Conservation (phyloP, 2,113 vertebrate genomes). For the Leucopternis melanops region DNA sequence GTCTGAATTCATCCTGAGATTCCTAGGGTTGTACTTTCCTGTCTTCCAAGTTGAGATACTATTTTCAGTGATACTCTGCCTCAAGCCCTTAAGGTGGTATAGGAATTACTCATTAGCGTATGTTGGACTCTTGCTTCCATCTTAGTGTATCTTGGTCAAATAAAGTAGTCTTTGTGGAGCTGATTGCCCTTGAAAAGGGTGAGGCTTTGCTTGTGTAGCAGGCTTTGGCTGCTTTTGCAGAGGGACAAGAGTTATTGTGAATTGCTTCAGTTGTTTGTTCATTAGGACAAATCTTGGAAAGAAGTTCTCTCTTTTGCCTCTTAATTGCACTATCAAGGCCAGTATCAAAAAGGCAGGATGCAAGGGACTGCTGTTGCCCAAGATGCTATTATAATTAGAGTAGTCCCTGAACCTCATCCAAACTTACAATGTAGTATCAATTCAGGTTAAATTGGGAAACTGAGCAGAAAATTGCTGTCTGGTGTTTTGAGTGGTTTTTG, state of each 20-base stretch:
- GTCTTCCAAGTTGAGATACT: background rate
- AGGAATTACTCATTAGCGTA: background rate
- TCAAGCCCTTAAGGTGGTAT: background rate
- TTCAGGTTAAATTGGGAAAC: conserved; percentile 63
- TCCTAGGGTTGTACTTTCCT: background rate
- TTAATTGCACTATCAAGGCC: conserved; percentile 11
- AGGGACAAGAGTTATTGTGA: background rate
- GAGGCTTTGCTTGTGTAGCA: background rate
- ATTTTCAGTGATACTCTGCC: background rate
- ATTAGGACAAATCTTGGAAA: background rate
- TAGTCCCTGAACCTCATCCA: conserved; percentile 45
- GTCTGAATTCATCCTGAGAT: background rate
- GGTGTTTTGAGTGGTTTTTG: conserved; percentile 54
- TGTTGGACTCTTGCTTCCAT: background rate
- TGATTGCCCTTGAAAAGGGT: background rate
- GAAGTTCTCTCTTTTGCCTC: background rate
- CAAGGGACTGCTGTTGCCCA: conserved; percentile 26
- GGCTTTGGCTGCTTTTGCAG: background rate
- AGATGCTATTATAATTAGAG: conserved; percentile 42
- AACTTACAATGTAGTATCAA: conserved; percentile 40
- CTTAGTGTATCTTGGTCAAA: background rate
- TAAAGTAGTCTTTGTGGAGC: background rate
- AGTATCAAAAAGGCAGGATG: background rate
- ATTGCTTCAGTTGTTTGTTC: background rate
- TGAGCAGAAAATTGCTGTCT: conserved; percentile 70